phyloP scores from a whole-genome alignment of 2,888 invertebrate genomes.

The Plagodis dolabraria region DNA sequence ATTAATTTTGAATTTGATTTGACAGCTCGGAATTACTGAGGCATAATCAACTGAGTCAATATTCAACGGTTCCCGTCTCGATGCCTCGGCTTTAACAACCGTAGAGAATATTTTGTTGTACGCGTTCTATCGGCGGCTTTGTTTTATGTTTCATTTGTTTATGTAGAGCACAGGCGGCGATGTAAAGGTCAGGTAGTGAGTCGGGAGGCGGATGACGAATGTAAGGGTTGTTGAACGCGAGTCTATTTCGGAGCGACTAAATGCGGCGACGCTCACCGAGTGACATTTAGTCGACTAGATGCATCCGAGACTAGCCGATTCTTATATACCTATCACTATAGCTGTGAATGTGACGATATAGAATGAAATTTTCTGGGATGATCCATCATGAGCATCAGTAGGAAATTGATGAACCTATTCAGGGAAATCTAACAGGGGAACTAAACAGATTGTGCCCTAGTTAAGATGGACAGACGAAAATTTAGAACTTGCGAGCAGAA shows the following conservation, averaged over 20 bases:
- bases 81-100: constrained; percentile 13
- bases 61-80: constrained; percentile 6
- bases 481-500: neutral
- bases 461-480: constrained; percentile 6
- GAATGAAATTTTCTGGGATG: constrained; percentile 11
- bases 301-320: constrained; percentile 66
- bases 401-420: constrained; percentile 10
- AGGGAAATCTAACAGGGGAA: constrained; percentile 11
- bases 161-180: constrained; percentile 48
- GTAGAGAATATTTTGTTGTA: constrained; percentile 33
- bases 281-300: constrained; percentile 82
- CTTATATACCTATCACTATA: constrained; percentile 10
- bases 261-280: constrained; percentile 76
- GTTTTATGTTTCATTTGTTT: constrained; percentile 38
- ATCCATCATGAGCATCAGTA: constrained; percentile 16
- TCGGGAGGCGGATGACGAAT: constrained; percentile 68
- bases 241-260: constrained; percentile 82
- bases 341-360: constrained; percentile 14
- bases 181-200: constrained; percentile 67
- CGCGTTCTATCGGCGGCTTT: constrained; percentile 45
- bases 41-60: constrained; percentile 42
- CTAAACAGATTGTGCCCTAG: constrained; percentile 6
- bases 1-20: constrained; percentile 74
- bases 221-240: constrained; percentile 82
- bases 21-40: constrained; percentile 55